These are phyloP conservation scores for Dynastes hyllus DNA, from an alignment of 2,888 invertebrate genomes.

Conservation along the genomic window DNA sequence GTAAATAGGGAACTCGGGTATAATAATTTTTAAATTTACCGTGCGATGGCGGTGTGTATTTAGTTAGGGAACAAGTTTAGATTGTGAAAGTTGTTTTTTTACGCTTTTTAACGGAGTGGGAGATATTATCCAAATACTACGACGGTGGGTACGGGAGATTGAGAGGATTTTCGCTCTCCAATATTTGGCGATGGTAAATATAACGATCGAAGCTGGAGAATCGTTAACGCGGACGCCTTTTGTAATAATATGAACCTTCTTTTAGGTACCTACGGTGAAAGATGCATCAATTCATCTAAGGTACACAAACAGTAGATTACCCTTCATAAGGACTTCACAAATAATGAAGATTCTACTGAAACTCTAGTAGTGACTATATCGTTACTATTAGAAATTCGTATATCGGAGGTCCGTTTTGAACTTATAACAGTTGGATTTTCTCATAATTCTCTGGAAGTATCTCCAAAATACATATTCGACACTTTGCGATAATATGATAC, in stretches of 20 bases:
- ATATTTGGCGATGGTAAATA: constrained; percentile 22
- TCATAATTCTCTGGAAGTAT: too few species aligned
- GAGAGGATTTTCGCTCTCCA: constrained; percentile 15
- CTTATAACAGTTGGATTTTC: too few species aligned
- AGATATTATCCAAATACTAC: constrained; percentile 15
- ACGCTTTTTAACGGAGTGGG: constrained; percentile 3
- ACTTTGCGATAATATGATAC: too few species aligned
- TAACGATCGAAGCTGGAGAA: neutral
- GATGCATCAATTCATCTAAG: too few species aligned
- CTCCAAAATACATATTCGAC: too few species aligned
- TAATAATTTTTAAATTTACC: constrained; percentile 51
- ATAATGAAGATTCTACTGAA: too few species aligned
- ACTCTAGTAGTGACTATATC: too few species aligned
- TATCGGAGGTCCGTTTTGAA: too few species aligned
- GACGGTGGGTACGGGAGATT: neutral
- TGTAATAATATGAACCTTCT: neutral
- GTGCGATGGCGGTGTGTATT: constrained; percentile 39
- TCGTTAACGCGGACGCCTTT: neutral
- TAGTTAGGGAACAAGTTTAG: constrained; percentile 41
- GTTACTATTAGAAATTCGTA: too few species aligned
- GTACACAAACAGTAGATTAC: too few species aligned
- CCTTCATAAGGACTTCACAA: too few species aligned
- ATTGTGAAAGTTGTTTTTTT: constrained; percentile 24
- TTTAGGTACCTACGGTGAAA: neutral
- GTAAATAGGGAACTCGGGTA: constrained; percentile 45